These are phyloP conservation scores for Pseudolycoriella hygida DNA, from an alignment of 2,888 invertebrate species.

Conservation along the genomic window DNA sequence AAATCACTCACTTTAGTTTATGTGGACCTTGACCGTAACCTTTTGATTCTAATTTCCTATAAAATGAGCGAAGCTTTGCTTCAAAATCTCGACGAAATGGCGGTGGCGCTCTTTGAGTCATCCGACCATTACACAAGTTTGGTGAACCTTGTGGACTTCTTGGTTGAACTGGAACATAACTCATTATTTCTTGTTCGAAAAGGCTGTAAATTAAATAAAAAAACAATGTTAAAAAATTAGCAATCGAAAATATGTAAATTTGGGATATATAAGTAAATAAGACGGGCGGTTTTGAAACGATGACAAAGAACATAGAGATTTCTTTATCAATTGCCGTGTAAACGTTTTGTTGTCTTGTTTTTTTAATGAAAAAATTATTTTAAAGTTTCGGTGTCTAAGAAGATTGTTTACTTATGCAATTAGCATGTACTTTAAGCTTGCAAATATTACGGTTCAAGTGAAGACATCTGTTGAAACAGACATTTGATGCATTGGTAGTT, in stretches of 20 bases:
- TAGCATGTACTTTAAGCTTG: too few species aligned
- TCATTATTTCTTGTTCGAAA: conserved; percentile 97
- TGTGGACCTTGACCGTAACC: conserved; percentile 95
- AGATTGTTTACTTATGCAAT: too few species aligned
- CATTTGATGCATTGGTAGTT: too few species aligned
- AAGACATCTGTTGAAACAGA: too few species aligned
- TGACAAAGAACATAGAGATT: background rate
- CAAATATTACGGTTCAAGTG: too few species aligned
- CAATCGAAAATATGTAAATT: background rate
- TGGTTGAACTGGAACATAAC: conserved; percentile 64
- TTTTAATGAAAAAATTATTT: too few species aligned
- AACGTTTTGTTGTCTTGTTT: too few species aligned
- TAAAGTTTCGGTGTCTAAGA: too few species aligned
- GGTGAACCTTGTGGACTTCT: conserved; percentile 49
- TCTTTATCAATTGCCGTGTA: background rate
- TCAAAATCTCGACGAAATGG: conserved; percentile 89
- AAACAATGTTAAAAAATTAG: background rate
- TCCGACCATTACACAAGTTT: conserved; percentile 46
- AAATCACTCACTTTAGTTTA: conserved; percentile 82
- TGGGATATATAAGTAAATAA: conserved; percentile 8
- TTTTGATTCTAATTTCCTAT: conserved; percentile 85
- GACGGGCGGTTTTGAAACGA: background rate
- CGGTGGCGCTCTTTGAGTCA: conserved; percentile 65
- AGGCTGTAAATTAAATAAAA: conserved; percentile 40
- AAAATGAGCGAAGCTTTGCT: conserved; percentile 85